These are phyloP conservation scores for Drosophila bifasciata DNA, from an alignment of 1,140 invertebrate genomes.

Conservation along the genomic window DNA sequence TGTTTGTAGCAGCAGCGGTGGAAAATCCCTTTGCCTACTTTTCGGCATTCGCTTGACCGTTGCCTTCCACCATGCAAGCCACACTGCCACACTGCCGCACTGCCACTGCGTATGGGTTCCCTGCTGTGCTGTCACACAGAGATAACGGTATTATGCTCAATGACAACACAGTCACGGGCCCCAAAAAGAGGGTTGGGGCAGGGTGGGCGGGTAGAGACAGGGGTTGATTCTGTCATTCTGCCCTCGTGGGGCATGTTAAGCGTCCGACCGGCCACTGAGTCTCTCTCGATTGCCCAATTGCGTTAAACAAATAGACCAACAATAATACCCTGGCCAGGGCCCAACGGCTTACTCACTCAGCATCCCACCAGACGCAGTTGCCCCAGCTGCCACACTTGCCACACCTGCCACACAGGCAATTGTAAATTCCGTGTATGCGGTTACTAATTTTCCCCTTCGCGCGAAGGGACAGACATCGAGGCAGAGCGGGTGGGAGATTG, in stretches of 20 bases:
- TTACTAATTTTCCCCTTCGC: conserved; percentile 38
- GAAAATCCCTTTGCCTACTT: conserved; percentile 44
- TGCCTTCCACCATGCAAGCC: conserved; percentile 21
- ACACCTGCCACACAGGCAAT: conserved; percentile 35
- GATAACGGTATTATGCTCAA: conserved; percentile 80
- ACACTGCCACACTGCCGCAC: not conserved
- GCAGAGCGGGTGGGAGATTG: conserved; percentile 32
- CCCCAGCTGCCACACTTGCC: not conserved
- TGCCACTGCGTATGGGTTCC: conserved; percentile 35
- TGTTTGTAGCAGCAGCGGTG: not conserved
- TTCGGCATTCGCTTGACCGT: conserved; percentile 63
- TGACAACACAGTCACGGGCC: conserved; percentile 57
- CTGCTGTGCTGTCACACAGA: conserved; percentile 56
- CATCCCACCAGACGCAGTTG: no score
- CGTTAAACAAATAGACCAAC: conserved; percentile 62
- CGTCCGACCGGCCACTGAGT: conserved; percentile 17
- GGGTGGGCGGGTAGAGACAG: conserved; percentile 2
- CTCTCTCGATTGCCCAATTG: conserved; percentile 61
- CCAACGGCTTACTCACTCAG: no score
- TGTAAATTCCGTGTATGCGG: conserved; percentile 64
- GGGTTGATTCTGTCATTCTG: not conserved
- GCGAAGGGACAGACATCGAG: no score
- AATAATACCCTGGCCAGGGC: conserved; percentile 40
- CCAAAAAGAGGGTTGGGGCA: not conserved
- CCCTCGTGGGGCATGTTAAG: conserved; percentile 45